Evolutionary conservation across 2,113 vertebrate genomes (phyloP), one percentile per base, ranked within the genome.

Genomic region (Urocolius indicus): DNA sequence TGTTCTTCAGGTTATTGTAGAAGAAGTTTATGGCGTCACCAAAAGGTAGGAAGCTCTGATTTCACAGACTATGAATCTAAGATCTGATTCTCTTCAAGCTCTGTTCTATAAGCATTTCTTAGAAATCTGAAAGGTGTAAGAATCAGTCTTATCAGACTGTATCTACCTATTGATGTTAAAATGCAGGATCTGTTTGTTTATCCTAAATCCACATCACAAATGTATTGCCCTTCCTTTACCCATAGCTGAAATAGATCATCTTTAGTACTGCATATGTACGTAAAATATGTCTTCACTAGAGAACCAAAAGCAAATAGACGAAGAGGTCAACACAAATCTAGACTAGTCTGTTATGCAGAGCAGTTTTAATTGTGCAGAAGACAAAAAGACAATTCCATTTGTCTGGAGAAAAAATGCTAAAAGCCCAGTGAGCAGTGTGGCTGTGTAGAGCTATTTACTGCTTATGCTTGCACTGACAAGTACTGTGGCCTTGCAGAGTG

Each of bases 1-100:
- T 10, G 98, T 99, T 52, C 98, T 99, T 75, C 99, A 99, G 66
- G 99, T 99, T 86, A 99, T 99, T 96, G 98, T 99, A 93, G 98
- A 98, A 97, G 99, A 99, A 95, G 98, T 97, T 61, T 99, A 99
- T 89, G 96, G 98, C 95, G 96, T 98, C 93, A 97, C 97, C 87
- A 99, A 98, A 98, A 99, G 99, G 99, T 99, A 98, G 77, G 96
- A 94, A 76, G 43, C 51, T 96, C 90, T 89, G 76, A 90, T 92
- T 95, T 93, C 57, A 65, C 51, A 81, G 82, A 63, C 38, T 78
- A 27, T 1, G 3, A 81, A 13, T 10, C 14, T 76, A 71, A 87
- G 52, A 12, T 49, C 69, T 66, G 38, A 51, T 72, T 82, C 55
- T 69, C 12, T 84, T 29, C 17, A 15, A 65, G 24, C 29, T 74